phyloP scores from a whole-genome alignment of 2,113 vertebrate genomes.

The Tinamus guttatus region DNA sequence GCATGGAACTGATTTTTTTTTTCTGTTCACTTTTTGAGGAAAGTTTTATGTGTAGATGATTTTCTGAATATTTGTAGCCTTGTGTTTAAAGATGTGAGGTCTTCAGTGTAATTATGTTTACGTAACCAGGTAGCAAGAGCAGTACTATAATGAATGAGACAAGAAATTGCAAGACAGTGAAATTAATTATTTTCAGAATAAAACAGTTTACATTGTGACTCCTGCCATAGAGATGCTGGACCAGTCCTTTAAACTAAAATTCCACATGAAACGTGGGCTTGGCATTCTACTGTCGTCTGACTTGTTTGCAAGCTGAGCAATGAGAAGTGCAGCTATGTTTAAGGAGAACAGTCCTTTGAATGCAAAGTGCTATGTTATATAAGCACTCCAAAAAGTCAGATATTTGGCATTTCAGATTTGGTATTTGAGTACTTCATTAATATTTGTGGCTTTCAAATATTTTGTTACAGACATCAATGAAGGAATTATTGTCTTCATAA shows the following conservation, averaged over 20 bases:
- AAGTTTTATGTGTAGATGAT: not conserved
- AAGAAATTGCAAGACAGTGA: not conserved
- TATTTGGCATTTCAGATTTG: not conserved
- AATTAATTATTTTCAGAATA: not conserved
- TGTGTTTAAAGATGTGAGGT: not conserved
- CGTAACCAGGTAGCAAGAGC: accelerated
- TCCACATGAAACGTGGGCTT: not conserved
- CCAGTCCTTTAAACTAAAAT: not conserved
- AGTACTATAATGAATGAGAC: not conserved
- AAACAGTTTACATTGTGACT: not conserved
- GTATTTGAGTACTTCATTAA: not conserved
- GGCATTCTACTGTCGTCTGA: not conserved
- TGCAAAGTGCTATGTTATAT: not conserved
- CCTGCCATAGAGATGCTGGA: not conserved
- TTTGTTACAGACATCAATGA: not conserved
- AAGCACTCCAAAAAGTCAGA: not conserved
- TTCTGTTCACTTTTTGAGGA: not conserved
- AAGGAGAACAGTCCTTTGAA: not conserved
- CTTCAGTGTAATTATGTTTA: not conserved
- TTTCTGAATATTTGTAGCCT: not conserved
- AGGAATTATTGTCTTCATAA: not conserved
- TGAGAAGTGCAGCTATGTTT: not conserved
- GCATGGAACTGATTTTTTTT: not conserved
- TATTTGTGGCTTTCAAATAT: not conserved
- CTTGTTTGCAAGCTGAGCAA: not conserved